Evolutionary conservation across 2,113 vertebrate genomes (phyloP).

Genomic region (Phrynocephalus versicolor): DNA sequence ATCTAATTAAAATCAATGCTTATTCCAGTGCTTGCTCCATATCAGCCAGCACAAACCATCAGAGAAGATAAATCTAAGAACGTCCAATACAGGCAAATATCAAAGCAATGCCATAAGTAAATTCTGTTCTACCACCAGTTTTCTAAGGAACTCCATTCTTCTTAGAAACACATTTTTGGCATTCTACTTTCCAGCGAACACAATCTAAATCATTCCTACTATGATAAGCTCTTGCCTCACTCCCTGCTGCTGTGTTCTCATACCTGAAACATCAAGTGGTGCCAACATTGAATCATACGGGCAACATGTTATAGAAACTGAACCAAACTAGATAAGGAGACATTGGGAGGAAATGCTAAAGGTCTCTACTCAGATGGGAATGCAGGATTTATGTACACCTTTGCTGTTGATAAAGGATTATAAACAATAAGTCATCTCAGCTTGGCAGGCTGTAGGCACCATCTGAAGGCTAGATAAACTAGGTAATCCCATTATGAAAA

Average conservation of each 20-base stretch:
- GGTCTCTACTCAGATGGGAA: conserved; percentile 5
- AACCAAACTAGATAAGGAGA: conserved; percentile 7
- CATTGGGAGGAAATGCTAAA: conserved; percentile 8
- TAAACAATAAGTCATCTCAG: conserved; percentile 7
- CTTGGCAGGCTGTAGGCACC: not conserved
- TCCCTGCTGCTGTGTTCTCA: not conserved
- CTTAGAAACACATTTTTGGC: conserved; percentile 8
- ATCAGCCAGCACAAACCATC: not conserved
- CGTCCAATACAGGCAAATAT: not conserved
- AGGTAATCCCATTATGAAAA: not conserved
- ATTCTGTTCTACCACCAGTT: not conserved
- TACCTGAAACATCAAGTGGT: not conserved
- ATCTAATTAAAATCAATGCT: not conserved
- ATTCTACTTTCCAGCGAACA: conserved; percentile 10
- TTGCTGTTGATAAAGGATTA: conserved; percentile 2
- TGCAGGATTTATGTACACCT: not conserved
- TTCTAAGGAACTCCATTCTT: not conserved
- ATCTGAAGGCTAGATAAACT: not conserved
- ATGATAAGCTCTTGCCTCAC: not conserved
- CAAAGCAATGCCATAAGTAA: not conserved
- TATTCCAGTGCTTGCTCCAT: not conserved
- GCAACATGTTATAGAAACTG: not conserved
- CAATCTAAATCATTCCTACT: conserved; percentile 1
- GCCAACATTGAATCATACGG: not conserved
- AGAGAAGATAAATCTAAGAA: not conserved